Evolutionary conservation across 1,140 invertebrate genomes (phyloP).

Genomic region (Trigoniulus corallinus): DNA sequence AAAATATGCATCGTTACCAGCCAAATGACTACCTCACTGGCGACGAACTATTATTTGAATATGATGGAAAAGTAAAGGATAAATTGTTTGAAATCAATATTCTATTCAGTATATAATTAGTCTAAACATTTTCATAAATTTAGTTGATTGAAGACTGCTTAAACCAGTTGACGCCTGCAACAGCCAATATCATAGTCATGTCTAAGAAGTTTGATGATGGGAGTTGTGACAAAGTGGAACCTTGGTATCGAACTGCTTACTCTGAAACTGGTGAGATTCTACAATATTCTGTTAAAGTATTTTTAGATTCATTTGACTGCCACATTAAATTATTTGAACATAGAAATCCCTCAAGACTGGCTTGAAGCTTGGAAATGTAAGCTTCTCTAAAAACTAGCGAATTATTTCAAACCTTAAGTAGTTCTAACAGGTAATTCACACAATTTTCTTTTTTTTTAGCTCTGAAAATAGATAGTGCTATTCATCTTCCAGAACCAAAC

Average conservation of each 20-base stretch:
- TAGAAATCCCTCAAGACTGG: conserved; percentile 9
- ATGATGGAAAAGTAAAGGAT: conserved; percentile 42
- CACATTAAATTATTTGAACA: neutral
- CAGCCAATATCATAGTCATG: conserved; percentile 21
- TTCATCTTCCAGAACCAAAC: conserved; percentile 57
- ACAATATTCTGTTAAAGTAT: neutral
- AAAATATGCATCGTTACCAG: conserved; percentile 63
- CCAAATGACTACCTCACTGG: conserved; percentile 61
- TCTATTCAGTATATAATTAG: neutral
- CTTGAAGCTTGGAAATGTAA: conserved; percentile 6
- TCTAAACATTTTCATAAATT: neutral
- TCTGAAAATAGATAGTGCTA: conserved; percentile 16
- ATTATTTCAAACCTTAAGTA: too few species aligned
- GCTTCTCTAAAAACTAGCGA: too few species aligned
- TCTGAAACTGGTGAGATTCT: conserved; percentile 1
- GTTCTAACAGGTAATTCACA: too few species aligned
- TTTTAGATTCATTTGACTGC: neutral
- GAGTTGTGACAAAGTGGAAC: conserved; percentile 18
- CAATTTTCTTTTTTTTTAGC: conserved; percentile 2
- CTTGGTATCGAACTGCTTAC: conserved; percentile 19
- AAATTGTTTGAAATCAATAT: neutral
- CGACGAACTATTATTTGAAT: conserved; percentile 54
- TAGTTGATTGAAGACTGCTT: conserved; percentile 20
- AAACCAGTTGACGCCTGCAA: conserved; percentile 16
- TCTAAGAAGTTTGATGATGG: conserved; percentile 17